Evolutionary conservation across 2,888 invertebrate genomes (phyloP).

Genomic region (Sisyra nigra): DNA sequence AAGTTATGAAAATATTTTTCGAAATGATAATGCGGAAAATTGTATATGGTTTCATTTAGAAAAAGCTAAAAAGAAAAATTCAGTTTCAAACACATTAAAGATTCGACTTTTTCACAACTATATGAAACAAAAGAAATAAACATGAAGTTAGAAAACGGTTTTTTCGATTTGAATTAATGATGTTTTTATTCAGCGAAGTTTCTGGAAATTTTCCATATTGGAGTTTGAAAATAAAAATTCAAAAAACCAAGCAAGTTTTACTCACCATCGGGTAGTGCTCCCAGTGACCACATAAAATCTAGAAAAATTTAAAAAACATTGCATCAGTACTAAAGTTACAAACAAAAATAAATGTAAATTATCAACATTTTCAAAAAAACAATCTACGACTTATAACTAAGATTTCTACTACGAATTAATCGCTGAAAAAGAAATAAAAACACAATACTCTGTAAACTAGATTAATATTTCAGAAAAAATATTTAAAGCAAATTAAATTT

Average conservation of each 20-base stretch:
- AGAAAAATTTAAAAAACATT: slow-evolving; percentile 38
- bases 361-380: slow-evolving; percentile 9
- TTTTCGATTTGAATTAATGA: too few species aligned
- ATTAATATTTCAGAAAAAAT: too few species aligned
- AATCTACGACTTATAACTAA: not conserved
- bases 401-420: too few species aligned
- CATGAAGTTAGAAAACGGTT: not conserved
- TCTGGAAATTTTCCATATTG: not conserved
- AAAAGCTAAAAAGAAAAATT: slow-evolving; percentile 25
- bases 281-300: slow-evolving; percentile 99
- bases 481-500: too few species aligned
- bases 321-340: slow-evolving; percentile 14
- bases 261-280: slow-evolving; percentile 95
- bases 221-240: slow-evolving; percentile 1
- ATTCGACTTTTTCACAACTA: not conserved
- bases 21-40: too few species aligned
- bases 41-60: too few species aligned
- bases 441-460: too few species aligned
- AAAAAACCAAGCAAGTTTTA: slow-evolving; percentile 19
- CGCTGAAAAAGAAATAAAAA: too few species aligned
- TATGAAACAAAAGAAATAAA: slow-evolving; percentile 8
- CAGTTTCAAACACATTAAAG: slow-evolving; percentile 13
- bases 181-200: too few species aligned
- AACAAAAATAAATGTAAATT: not conserved
- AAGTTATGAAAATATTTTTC: too few species aligned